phyloP scores from a whole-genome alignment of 2,113 vertebrate species.

The Gavialis gangeticus region DNA sequence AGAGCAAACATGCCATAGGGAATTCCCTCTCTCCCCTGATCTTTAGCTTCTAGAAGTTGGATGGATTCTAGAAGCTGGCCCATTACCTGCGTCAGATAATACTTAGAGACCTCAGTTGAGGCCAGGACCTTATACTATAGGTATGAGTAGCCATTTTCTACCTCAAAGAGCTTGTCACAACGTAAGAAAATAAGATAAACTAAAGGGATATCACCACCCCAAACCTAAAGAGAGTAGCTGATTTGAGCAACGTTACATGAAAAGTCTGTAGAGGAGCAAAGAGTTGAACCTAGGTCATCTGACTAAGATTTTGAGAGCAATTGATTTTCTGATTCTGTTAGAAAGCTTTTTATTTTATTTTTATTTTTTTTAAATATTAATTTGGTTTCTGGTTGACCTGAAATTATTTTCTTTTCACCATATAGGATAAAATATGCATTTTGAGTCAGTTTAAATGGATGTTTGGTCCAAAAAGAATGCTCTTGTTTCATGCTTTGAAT shows the following conservation, averaged over 20 bases:
- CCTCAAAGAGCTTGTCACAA: not conserved
- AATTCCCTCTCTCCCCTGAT: rapidly evolving
- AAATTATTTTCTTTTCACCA: not conserved
- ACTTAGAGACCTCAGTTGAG: not conserved
- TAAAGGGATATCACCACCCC: not conserved
- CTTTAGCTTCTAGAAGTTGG: not conserved
- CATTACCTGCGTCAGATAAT: not conserved
- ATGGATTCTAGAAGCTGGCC: not conserved
- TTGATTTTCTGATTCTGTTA: too few relatives aligned
- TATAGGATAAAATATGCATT: not conserved
- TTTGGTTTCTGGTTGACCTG: not conserved
- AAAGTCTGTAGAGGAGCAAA: not conserved
- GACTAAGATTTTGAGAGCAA: not conserved
- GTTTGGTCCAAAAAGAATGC: not conserved
- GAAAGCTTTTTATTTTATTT: too few relatives aligned
- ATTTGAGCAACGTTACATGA: not conserved
- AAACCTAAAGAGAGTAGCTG: not conserved
- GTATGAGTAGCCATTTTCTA: not conserved
- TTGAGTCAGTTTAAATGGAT: not conserved
- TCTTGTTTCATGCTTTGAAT: not conserved
- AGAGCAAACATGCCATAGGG: too few relatives aligned
- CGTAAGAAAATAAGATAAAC: not conserved
- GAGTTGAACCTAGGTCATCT: not conserved
- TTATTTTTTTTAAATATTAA: not conserved
- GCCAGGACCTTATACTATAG: not conserved